These are phyloP conservation scores for Drosophila merina DNA, from an alignment of 2,888 invertebrate species.

Conservation along the genomic window DNA sequence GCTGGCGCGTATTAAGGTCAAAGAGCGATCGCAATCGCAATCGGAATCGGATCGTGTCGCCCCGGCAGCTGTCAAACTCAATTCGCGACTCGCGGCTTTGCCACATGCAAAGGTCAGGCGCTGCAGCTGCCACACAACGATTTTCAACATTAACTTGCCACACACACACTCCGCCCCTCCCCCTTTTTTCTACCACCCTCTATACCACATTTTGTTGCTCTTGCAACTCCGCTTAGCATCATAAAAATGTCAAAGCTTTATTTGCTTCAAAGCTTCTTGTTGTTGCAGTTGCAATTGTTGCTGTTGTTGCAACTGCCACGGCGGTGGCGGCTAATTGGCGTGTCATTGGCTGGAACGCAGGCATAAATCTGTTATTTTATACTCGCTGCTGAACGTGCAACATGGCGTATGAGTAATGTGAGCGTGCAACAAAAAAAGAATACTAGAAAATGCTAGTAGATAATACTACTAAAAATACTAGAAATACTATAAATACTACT, in stretches of 20 bases:
- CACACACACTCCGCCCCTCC: slow-evolving; percentile 24
- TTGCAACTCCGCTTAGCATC: slow-evolving; percentile 67
- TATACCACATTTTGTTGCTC: slow-evolving; percentile 2
- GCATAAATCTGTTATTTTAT: slow-evolving; percentile 79
- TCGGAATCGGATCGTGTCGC: slow-evolving; percentile 72
- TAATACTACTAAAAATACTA: too few species aligned
- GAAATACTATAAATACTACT: too few species aligned
- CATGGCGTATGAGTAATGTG: slow-evolving; percentile 75
- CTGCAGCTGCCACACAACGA: slow-evolving; percentile 51
- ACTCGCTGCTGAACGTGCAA: slow-evolving; percentile 60
- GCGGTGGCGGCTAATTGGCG: slow-evolving; percentile 73
- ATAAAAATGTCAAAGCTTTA: slow-evolving; percentile 79
- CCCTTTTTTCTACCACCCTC: slow-evolving; percentile 33
- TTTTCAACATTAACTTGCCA: slow-evolving; percentile 49
- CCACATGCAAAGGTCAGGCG: slow-evolving; percentile 71
- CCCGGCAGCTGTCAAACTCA: slow-evolving; percentile 79
- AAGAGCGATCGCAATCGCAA: slow-evolving; percentile 70
- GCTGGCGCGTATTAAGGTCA: slow-evolving; percentile 80
- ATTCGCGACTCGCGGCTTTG: slow-evolving; percentile 61
- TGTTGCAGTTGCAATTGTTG: slow-evolving; percentile 29
- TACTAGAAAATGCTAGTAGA: too few species aligned
- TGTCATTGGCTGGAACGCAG: slow-evolving; percentile 76
- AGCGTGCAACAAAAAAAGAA: slow-evolving; percentile 37
- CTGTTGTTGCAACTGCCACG: slow-evolving; percentile 25
- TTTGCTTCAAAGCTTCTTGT: slow-evolving; percentile 61